A percentile compares a stretch with the other conserved stretches of the same genome.
Conservation (phyloP, 2,113 vertebrate genomes). For the Brienomyrus longianalis region DNA sequence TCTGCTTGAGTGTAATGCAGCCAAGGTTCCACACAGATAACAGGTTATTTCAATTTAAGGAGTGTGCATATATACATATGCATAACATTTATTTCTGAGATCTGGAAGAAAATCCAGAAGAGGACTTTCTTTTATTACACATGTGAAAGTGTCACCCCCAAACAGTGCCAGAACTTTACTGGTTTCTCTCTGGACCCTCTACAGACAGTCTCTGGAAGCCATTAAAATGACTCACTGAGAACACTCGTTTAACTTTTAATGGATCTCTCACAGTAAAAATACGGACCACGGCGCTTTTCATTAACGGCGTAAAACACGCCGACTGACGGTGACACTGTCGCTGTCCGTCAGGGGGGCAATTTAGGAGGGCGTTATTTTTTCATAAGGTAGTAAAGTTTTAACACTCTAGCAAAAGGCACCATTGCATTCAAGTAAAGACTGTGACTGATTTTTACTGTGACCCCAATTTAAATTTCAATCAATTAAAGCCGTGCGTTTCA, state of each 20-base stretch:
- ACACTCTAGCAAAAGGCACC: slow-evolving; percentile 7
- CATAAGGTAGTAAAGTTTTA: slow-evolving; percentile 12
- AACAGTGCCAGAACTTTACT: not conserved
- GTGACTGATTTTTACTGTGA: not conserved
- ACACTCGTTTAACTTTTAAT: slow-evolving; percentile 12
- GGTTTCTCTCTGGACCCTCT: not conserved
- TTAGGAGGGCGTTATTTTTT: slow-evolving; percentile 20
- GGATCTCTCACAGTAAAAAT: slow-evolving; percentile 13
- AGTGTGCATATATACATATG: not conserved
- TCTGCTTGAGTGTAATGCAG: not conserved
- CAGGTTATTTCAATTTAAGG: not conserved
- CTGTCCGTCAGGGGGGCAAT: not conserved
- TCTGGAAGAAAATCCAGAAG: not conserved
- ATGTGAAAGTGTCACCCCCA: not conserved
- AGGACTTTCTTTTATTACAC: not conserved
- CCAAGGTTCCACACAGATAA: not conserved
- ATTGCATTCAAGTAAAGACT: not conserved
- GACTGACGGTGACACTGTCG: slow-evolving; percentile 12
- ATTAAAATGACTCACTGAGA: slow-evolving; percentile 11
- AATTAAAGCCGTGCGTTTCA: not conserved
- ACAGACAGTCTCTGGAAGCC: slow-evolving; percentile 15
- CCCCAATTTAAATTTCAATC: not conserved
- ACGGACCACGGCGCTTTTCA: slow-evolving; percentile 8
- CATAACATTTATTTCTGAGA: not conserved
- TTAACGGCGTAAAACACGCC: slow-evolving; percentile 19